phyloP scores from a whole-genome alignment of 2,797 vertebrate species.

The Sebastiscus albofasciatus region DNA sequence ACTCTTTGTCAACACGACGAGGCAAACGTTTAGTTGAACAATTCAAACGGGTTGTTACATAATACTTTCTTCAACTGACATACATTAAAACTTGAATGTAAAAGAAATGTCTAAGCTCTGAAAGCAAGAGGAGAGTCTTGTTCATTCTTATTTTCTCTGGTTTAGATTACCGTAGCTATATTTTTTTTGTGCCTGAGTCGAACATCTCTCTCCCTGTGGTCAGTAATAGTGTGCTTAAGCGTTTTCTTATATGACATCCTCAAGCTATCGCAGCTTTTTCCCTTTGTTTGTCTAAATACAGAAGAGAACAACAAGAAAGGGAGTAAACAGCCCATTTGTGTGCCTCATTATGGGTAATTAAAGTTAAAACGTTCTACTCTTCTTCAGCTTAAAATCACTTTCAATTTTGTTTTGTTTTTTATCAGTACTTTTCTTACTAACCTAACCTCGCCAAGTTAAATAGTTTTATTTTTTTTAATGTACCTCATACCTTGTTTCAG shows the following conservation, averaged over 20 bases:
- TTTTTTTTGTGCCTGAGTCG: constrained; percentile 24
- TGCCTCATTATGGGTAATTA: not conserved
- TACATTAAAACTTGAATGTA: not conserved
- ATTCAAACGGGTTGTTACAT: not conserved
- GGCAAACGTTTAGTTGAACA: not conserved
- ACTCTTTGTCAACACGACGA: not conserved
- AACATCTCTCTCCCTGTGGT: constrained; percentile 39
- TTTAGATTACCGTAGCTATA: constrained; percentile 32
- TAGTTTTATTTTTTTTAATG: not conserved
- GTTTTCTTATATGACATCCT: constrained; percentile 8
- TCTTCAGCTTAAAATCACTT: not conserved
- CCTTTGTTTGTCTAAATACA: constrained; percentile 8
- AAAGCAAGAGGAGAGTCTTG: not conserved
- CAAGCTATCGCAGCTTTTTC: constrained; percentile 46
- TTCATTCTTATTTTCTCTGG: not conserved
- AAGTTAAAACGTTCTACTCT: not conserved
- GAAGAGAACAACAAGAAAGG: constrained; percentile 8
- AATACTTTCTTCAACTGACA: not conserved
- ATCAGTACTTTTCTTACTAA: not conserved
- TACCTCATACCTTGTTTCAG: not conserved
- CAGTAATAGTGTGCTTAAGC: constrained; percentile 15
- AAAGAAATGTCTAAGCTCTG: not conserved
- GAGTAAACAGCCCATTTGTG: not conserved
- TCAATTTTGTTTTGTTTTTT: not conserved
- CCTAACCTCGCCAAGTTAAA: not conserved